phyloP scores from a whole-genome alignment of 1,140 invertebrate species.

The Ladona fulva region DNA sequence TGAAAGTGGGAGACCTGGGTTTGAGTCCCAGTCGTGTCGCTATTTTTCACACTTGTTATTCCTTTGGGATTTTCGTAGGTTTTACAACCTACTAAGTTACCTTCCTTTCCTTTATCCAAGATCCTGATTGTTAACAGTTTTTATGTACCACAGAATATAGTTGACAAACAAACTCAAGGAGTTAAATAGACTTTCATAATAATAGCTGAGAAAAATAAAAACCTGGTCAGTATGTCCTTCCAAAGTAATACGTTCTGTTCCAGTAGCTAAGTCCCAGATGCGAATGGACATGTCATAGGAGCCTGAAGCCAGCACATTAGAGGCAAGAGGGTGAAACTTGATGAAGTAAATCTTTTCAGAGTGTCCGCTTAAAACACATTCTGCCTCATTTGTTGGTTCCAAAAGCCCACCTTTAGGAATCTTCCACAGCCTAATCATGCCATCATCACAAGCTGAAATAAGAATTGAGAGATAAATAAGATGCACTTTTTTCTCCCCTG shows the following conservation, averaged over 20 bases:
- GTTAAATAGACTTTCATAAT: neutral
- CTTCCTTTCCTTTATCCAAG: no score
- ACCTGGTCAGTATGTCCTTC: slow-evolving; percentile 64
- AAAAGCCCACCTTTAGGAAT: slow-evolving; percentile 60
- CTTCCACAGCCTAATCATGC: slow-evolving; percentile 77
- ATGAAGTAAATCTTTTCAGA: slow-evolving; percentile 86
- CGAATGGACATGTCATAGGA: slow-evolving; percentile 85
- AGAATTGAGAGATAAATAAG: slow-evolving; percentile 13
- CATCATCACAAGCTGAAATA: slow-evolving; percentile 72
- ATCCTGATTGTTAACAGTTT: no score
- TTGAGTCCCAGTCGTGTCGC: no score
- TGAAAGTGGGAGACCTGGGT: no score
- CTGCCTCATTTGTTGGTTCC: slow-evolving; percentile 58
- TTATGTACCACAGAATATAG: no score
- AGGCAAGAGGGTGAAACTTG: slow-evolving; percentile 80
- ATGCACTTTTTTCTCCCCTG: no score
- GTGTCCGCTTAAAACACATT: slow-evolving; percentile 55
- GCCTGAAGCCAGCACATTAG: slow-evolving; percentile 72
- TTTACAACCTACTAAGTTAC: no score
- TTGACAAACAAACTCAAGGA: no score
- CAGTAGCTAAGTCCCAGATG: slow-evolving; percentile 62
- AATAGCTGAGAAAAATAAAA: slow-evolving; percentile 15
- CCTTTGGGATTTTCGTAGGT: no score
- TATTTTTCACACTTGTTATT: no score
- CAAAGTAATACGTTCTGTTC: slow-evolving; percentile 44